phyloP scores from a whole-genome alignment of 2,888 invertebrate genomes.

The Euproctis similis region DNA sequence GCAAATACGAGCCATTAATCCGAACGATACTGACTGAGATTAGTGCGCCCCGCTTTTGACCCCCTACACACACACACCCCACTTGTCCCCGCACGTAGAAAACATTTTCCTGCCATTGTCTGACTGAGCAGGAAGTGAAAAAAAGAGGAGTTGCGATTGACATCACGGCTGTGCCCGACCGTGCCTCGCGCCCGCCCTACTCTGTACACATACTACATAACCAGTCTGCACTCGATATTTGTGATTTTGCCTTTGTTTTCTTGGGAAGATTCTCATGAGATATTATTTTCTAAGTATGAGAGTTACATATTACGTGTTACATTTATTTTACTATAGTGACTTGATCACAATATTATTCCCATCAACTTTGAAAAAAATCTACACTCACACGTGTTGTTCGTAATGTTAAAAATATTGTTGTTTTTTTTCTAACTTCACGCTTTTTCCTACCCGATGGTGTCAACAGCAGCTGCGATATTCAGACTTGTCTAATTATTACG shows the following conservation, averaged over 20 bases:
- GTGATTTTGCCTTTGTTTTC: slow-evolving; percentile 45
- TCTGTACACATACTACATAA: slow-evolving; percentile 12
- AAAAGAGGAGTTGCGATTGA: slow-evolving; percentile 63
- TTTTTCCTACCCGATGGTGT: too few relatives aligned
- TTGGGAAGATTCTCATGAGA: slow-evolving; percentile 36
- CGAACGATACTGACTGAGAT: slow-evolving; percentile 67
- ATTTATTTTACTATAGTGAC: too few relatives aligned
- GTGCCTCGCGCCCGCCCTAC: slow-evolving; percentile 14
- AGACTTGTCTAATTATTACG: too few relatives aligned
- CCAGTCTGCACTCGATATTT: slow-evolving; percentile 21
- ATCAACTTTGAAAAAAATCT: too few relatives aligned
- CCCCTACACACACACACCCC: slow-evolving; percentile 47
- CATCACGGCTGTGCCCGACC: slow-evolving; percentile 42
- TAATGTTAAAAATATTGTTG: too few relatives aligned
- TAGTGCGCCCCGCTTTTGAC: slow-evolving; percentile 63
- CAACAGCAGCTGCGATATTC: too few relatives aligned
- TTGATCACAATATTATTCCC: too few relatives aligned
- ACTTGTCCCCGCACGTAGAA: slow-evolving; percentile 51
- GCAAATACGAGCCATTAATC: slow-evolving; percentile 70
- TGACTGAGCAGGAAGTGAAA: slow-evolving; percentile 55
- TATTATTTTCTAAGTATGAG: slow-evolving; percentile 16
- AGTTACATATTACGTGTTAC: too few relatives aligned
- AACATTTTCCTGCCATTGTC: slow-evolving; percentile 69
- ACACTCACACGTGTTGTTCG: too few relatives aligned
- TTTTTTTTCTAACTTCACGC: too few relatives aligned